Conservation (phyloP, 2,888 invertebrate genomes). For the Platypus cylindrus region DNA sequence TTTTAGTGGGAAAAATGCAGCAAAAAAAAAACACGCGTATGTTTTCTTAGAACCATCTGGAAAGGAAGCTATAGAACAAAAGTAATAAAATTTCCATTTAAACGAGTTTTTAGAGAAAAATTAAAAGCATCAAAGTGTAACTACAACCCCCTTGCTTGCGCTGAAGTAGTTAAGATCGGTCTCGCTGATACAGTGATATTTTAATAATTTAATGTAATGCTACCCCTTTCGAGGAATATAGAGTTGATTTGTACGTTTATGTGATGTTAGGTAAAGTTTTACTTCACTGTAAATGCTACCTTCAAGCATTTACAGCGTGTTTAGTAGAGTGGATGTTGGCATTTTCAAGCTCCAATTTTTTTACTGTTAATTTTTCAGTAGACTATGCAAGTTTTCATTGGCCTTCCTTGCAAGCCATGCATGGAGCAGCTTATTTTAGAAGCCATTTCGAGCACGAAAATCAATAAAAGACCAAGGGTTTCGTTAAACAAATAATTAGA, state of each 20-base stretch:
- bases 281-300: no score
- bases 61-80: slow-evolving; percentile 5
- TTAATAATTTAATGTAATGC: slow-evolving; percentile 23
- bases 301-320: no score
- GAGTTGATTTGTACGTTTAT: slow-evolving; percentile 14
- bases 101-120: slow-evolving; percentile 12
- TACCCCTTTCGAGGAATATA: slow-evolving; percentile 22
- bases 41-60: slow-evolving; percentile 8
- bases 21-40: slow-evolving; percentile 4
- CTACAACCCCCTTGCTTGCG: slow-evolving; percentile 12
- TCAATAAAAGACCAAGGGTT: no score
- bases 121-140: slow-evolving; percentile 14
- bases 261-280: no score
- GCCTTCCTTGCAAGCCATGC: no score
- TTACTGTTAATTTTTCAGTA: no score
- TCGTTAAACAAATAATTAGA: no score
- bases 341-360: no score
- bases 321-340: no score
- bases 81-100: slow-evolving; percentile 14
- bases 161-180: slow-evolving; percentile 15
- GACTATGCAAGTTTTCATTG: no score
- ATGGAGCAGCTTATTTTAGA: no score
- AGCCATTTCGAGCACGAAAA: no score
- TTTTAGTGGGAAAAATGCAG: background rate
- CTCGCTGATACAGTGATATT: slow-evolving; percentile 15